phyloP scores from a whole-genome alignment of 2,888 invertebrate genomes.

The Morpho deidamia region DNA sequence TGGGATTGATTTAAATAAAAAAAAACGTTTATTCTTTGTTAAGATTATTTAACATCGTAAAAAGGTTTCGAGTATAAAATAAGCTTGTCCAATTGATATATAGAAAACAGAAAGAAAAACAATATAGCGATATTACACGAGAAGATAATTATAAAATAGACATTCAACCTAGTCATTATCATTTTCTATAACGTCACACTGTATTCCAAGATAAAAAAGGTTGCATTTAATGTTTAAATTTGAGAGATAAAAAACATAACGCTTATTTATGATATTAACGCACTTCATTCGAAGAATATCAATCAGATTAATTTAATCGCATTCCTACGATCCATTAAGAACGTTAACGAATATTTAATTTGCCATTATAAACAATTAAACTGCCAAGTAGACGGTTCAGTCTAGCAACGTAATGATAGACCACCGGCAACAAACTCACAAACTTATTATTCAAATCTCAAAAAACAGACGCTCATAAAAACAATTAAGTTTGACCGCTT shows the following conservation, averaged over 20 bases:
- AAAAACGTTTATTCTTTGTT: too few species aligned
- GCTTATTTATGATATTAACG: slow-evolving; percentile 4
- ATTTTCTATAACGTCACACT: neutral
- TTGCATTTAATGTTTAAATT: neutral
- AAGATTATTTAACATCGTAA: too few species aligned
- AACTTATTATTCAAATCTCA: slow-evolving; percentile 49
- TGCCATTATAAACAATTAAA: slow-evolving; percentile 45
- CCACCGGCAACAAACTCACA: slow-evolving; percentile 59
- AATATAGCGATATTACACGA: too few species aligned
- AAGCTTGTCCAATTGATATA: too few species aligned
- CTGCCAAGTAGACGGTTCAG: slow-evolving; percentile 48
- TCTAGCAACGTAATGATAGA: slow-evolving; percentile 50
- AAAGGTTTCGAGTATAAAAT: too few species aligned
- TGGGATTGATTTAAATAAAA: too few species aligned
- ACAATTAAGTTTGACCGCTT: slow-evolving; percentile 73
- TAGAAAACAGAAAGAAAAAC: too few species aligned
- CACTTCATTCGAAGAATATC: slow-evolving; percentile 13
- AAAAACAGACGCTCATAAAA: slow-evolving; percentile 73
- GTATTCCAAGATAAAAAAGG: neutral
- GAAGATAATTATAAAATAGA: too few species aligned
- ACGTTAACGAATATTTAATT: slow-evolving; percentile 27
- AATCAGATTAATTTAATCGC: slow-evolving; percentile 15
- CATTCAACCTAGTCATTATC: neutral
- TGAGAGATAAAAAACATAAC: neutral
- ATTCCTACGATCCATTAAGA: slow-evolving; percentile 15